These are phyloP conservation scores for Mungos mungo DNA, from an alignment of 2,113 vertebrate species.

Conservation along the genomic window DNA sequence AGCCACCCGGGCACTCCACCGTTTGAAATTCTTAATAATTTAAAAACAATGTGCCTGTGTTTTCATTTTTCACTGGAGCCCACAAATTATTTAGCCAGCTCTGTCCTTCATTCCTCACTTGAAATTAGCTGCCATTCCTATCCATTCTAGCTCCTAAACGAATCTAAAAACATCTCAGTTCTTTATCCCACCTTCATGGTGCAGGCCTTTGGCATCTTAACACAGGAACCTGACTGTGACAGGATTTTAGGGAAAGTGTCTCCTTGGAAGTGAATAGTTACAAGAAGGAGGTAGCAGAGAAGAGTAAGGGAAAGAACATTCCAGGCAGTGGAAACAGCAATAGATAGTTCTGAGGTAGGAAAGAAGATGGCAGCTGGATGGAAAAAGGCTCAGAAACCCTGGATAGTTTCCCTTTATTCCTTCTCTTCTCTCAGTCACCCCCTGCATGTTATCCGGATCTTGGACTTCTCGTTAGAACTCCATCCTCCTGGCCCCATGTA, in stretches of 20 bases:
- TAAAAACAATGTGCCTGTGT: neutral
- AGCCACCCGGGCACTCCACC: neutral
- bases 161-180: neutral
- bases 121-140: neutral
- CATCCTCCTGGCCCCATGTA: neutral
- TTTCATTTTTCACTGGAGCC: neutral
- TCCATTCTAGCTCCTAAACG: neutral
- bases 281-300: neutral
- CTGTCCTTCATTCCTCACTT: neutral
- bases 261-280: neutral
- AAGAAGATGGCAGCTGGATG: fast-evolving
- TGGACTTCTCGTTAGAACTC: neutral
- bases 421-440: neutral
- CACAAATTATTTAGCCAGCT: neutral
- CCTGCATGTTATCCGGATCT: neutral
- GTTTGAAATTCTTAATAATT: neutral
- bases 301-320: neutral
- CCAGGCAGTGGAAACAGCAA: neutral
- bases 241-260: neutral
- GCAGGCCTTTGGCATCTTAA: neutral
- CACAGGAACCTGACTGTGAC: neutral
- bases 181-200: neutral
- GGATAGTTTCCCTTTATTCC: neutral
- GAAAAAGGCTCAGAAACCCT: neutral
- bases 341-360: fast-evolving